phyloP scores from a whole-genome alignment of 2,797 vertebrate genomes.

The Nannoperca australis region DNA sequence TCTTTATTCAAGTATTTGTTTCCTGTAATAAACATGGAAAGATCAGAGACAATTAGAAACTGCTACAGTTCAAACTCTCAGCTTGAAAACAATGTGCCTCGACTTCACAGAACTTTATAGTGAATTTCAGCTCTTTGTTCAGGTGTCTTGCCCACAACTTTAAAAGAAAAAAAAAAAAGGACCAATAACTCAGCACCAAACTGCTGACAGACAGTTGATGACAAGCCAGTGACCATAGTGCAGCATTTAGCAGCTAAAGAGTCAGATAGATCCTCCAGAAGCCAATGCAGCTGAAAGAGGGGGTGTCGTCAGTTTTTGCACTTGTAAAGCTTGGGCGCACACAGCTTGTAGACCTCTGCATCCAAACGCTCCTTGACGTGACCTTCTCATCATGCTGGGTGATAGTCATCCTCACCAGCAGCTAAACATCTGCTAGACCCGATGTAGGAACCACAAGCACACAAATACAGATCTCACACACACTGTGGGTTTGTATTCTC shows the following conservation, averaged over 20 bases:
- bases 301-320: conserved; percentile 19
- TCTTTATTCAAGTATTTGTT: not conserved
- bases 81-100: not conserved
- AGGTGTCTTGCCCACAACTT: no score
- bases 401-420: conserved; percentile 64
- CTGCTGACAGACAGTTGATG: not conserved
- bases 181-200: not conserved
- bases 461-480: conserved; percentile 22
- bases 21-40: not conserved
- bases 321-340: conserved; percentile 38
- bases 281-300: no score
- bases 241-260: not conserved
- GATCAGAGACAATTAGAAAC: not conserved
- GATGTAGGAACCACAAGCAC: conserved; percentile 22
- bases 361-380: conserved; percentile 60
- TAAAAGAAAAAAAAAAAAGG: no score
- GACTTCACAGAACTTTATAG: no score
- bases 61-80: not conserved
- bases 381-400: conserved; percentile 70
- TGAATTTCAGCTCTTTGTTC: no score
- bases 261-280: not conserved
- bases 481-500: conserved; percentile 18
- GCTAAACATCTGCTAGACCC: conserved; percentile 67
- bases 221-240: not conserved
- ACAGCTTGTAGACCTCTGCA: conserved; percentile 58